These are phyloP conservation scores for Zoanthus solanderi DNA, from an alignment of 92 coral and sea anemone species.

Conservation along the genomic window DNA sequence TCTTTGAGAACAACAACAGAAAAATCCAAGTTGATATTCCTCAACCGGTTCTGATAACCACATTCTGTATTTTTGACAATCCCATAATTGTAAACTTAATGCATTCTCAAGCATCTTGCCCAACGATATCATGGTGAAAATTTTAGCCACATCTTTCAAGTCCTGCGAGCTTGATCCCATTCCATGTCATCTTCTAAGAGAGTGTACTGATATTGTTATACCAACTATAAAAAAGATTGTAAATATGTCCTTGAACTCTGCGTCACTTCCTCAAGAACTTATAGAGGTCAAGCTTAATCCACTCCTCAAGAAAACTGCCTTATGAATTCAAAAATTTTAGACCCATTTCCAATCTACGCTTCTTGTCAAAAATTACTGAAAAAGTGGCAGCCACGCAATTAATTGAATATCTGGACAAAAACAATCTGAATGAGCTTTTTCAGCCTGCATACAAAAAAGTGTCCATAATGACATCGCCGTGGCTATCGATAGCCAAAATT, in stretches of 20 bases:
- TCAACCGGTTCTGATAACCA: conserved; percentile 44
- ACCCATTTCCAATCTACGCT: too few species aligned
- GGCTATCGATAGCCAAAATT: too few species aligned
- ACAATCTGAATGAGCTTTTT: too few species aligned
- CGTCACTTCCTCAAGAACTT: conserved; percentile 42
- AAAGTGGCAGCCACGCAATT: too few species aligned
- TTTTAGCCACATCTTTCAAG: conserved; percentile 52
- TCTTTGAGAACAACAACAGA: conserved; percentile 54
- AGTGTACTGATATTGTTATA: conserved; percentile 46
- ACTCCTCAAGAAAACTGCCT: conserved; percentile 40
- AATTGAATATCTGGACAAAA: too few species aligned
- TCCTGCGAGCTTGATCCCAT: conserved; percentile 58
- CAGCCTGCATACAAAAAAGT: too few species aligned
- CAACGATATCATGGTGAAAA: conserved; percentile 45
- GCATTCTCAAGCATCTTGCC: conserved; percentile 54
- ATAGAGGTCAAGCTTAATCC: conserved; percentile 47
- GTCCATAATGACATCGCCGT: too few species aligned
- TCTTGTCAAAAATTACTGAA: too few species aligned
- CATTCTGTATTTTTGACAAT: conserved; percentile 31
- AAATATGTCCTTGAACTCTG: conserved; percentile 45
- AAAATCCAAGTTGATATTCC: conserved; percentile 51
- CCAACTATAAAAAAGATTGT: conserved; percentile 48
- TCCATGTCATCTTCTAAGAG: conserved; percentile 47
- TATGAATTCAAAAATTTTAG: not conserved
- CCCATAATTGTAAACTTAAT: conserved; percentile 45